Conservation (phyloP, 1,140 invertebrate genomes). For the Micrasema longulum region DNA sequence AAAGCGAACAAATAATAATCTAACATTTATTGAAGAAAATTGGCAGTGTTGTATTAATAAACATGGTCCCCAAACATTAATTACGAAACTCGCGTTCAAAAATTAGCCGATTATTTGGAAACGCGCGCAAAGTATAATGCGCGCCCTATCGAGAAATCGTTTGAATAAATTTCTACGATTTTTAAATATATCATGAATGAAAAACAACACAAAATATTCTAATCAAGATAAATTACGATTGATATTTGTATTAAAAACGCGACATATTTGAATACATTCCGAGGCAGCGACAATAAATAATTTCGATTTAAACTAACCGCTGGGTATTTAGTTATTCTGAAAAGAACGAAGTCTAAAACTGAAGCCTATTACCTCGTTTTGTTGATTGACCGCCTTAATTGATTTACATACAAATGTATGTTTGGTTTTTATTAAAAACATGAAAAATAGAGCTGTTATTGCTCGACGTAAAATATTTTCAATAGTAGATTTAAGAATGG, state of each 20-base stretch:
- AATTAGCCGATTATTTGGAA: slow-evolving; percentile 26
- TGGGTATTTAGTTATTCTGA: background rate
- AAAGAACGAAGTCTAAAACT: slow-evolving; percentile 19
- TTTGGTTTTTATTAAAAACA: slow-evolving; percentile 24
- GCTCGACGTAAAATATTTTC: slow-evolving; percentile 30
- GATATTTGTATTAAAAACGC: slow-evolving; percentile 40
- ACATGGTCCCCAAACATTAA: slow-evolving; percentile 9
- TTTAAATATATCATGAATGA: slow-evolving; percentile 28
- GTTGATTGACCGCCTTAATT: slow-evolving; percentile 31
- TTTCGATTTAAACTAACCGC: slow-evolving; percentile 4
- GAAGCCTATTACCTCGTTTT: slow-evolving; percentile 28
- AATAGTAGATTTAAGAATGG: slow-evolving; percentile 28
- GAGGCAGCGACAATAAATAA: slow-evolving; percentile 15
- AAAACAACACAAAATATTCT: slow-evolving; percentile 22
- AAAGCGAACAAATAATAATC: slow-evolving; percentile 19
- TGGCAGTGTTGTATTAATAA: slow-evolving; percentile 26
- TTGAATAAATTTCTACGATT: slow-evolving; percentile 34
- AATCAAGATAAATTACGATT: slow-evolving; percentile 38
- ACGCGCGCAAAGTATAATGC: slow-evolving; percentile 27
- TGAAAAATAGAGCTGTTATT: slow-evolving; percentile 4
- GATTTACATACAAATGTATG: slow-evolving; percentile 31
- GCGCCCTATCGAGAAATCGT: slow-evolving; percentile 22
- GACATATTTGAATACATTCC: slow-evolving; percentile 30
- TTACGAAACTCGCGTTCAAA: background rate
- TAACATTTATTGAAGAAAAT: slow-evolving; percentile 23